A percentile compares a stretch with the other conserved stretches of the same genome.
phyloP scores from a whole-genome alignment of 2,888 invertebrate species.

The Antheraea assamensis region DNA sequence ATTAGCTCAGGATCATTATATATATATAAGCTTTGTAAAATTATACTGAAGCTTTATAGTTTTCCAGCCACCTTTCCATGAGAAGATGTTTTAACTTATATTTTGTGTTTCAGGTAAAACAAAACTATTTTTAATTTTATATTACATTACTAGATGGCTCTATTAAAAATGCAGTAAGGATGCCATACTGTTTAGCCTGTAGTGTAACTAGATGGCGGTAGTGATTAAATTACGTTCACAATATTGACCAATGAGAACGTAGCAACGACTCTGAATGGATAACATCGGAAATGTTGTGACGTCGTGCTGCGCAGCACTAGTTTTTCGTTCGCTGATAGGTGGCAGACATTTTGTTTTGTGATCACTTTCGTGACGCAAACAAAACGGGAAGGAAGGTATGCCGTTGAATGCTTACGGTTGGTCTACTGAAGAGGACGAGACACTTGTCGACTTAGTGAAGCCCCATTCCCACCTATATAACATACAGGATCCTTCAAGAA shows the following conservation, averaged over 20 bases:
- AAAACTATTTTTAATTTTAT: background rate
- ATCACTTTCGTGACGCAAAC: slow-evolving; percentile 45
- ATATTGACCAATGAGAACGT: slow-evolving; percentile 52
- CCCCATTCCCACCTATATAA: slow-evolving; percentile 69
- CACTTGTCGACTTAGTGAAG: slow-evolving; percentile 65
- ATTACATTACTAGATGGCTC: background rate
- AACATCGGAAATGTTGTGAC: slow-evolving; percentile 52
- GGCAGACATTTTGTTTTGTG: slow-evolving; percentile 74
- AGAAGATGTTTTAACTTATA: background rate
- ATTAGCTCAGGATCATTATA: background rate
- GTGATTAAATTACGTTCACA: slow-evolving; percentile 23
- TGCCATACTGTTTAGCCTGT: background rate
- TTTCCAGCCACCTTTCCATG: background rate
- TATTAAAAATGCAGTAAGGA: background rate
- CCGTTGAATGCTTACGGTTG: slow-evolving; percentile 72
- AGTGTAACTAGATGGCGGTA: slow-evolving; percentile 35
- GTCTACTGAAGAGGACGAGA: slow-evolving; percentile 69
- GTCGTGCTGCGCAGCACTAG: slow-evolving; percentile 71
- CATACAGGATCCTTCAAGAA: slow-evolving; percentile 65
- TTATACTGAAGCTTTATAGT: background rate
- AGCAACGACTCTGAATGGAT: slow-evolving; percentile 38
- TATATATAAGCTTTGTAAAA: background rate
- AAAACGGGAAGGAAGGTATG: slow-evolving; percentile 54
- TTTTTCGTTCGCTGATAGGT: slow-evolving; percentile 73
- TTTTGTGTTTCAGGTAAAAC: background rate